Evolutionary conservation across 2,888 invertebrate genomes (phyloP).

Genomic region (Lamellibrachia satsuma): DNA sequence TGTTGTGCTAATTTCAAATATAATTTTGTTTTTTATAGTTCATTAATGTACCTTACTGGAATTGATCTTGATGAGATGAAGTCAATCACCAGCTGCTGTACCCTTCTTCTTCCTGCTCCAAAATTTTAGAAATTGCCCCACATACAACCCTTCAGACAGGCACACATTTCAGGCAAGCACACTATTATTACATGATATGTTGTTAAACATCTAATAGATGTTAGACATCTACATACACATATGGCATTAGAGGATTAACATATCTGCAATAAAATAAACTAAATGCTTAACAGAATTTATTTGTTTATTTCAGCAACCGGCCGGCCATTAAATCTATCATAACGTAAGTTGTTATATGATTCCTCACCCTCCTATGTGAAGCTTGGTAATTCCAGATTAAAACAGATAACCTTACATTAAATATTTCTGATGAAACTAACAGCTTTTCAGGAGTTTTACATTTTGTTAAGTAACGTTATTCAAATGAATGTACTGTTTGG

Average conservation of each 20-base stretch:
- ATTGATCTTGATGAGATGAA: too few species aligned
- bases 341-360: constrained; percentile 46
- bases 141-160: not conserved
- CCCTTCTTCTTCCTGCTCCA: not conserved
- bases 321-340: constrained; percentile 64
- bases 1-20: not conserved
- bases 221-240: not conserved
- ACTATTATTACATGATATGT: not conserved
- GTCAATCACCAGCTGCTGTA: not conserved
- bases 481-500: too few species aligned
- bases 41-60: too few species aligned
- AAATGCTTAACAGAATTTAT: constrained; percentile 7
- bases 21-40: too few species aligned
- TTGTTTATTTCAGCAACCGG: constrained; percentile 52
- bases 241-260: not conserved
- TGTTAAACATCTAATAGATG: too few species aligned
- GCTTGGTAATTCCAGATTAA: not conserved
- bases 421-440: not conserved
- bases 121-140: not conserved
- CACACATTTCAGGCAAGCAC: not conserved
- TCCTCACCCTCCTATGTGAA: not conserved
- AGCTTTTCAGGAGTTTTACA: not conserved
- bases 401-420: not conserved
- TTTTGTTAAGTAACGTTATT: too few species aligned
- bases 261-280: not conserved